Evolutionary conservation across 2,113 vertebrate genomes (phyloP).

Genomic region (Pluvialis apricaria): DNA sequence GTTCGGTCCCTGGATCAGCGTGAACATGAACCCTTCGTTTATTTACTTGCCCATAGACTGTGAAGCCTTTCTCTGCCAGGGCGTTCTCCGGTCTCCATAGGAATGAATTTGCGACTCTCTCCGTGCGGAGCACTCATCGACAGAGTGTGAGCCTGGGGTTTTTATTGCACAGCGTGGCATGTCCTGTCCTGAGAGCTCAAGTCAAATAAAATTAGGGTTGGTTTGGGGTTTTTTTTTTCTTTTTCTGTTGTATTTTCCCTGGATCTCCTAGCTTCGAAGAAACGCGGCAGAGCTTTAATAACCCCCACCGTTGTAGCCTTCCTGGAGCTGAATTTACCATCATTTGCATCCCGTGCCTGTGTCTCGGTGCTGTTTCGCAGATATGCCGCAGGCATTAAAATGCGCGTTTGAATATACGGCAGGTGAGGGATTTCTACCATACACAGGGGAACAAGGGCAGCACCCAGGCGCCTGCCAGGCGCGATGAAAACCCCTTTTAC

Average conservation of each 20-base stretch:
- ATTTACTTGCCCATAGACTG: background rate
- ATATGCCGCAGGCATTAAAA: rapidly evolving
- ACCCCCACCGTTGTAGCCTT: rapidly evolving
- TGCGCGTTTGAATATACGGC: rapidly evolving
- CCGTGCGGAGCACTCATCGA: rapidly evolving
- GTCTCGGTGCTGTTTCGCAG: background rate
- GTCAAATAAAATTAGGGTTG: slow-evolving; percentile 8
- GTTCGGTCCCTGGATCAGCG: rapidly evolving
- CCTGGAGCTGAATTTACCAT: background rate
- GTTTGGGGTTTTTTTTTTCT: background rate
- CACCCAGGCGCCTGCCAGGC: rapidly evolving
- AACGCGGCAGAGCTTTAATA: background rate
- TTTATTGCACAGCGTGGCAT: rapidly evolving
- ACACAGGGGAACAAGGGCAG: background rate
- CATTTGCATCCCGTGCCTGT: rapidly evolving
- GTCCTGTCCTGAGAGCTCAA: background rate
- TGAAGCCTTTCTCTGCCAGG: rapidly evolving
- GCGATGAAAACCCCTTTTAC: rapidly evolving
- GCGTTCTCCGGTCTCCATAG: background rate
- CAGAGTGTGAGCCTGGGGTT: background rate
- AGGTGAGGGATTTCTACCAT: rapidly evolving
- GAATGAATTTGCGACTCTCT: background rate
- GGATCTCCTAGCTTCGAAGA: background rate
- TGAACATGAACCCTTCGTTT: rapidly evolving
- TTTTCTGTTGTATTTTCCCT: background rate